These are phyloP conservation scores for Ophonus ardosiacus DNA, from an alignment of 2,888 invertebrate species.

Conservation along the genomic window DNA sequence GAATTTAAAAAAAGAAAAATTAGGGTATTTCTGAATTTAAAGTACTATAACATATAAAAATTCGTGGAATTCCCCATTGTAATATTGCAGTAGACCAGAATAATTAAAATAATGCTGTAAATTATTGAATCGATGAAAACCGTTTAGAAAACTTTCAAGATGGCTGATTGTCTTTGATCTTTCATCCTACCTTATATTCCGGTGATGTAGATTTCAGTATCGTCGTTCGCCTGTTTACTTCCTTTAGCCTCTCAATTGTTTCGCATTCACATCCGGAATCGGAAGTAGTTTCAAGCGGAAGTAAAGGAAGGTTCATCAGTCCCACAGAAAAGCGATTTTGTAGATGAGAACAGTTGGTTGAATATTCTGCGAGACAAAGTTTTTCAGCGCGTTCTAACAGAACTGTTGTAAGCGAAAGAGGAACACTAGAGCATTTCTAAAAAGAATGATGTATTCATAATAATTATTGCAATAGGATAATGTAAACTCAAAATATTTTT, in stretches of 20 bases:
- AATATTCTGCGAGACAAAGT: neutral
- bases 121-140: too few species aligned
- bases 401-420: constrained; percentile 14
- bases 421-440: neutral
- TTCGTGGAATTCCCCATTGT: too few species aligned
- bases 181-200: constrained; percentile 74
- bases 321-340: constrained; percentile 78
- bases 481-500: too few species aligned
- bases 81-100: too few species aligned
- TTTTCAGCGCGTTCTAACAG: constrained; percentile 18
- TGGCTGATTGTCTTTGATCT: neutral
- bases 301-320: constrained; percentile 75
- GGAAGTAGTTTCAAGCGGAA: constrained; percentile 42
- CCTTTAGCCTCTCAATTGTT: constrained; percentile 69
- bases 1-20: too few species aligned
- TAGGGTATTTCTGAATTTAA: too few species aligned
- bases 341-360: constrained; percentile 66
- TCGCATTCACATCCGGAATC: neutral
- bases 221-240: constrained; percentile 72
- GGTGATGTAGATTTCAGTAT: constrained; percentile 72
- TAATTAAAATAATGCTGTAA: too few species aligned
- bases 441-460: neutral
- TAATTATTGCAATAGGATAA: too few species aligned
- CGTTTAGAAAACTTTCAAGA: too few species aligned
- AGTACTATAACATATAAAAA: too few species aligned